A percentile compares a stretch with the other conserved stretches of the same genome.
Conservation (phyloP, 2,888 invertebrate species). For the Pyrocoelia pectoralis region DNA sequence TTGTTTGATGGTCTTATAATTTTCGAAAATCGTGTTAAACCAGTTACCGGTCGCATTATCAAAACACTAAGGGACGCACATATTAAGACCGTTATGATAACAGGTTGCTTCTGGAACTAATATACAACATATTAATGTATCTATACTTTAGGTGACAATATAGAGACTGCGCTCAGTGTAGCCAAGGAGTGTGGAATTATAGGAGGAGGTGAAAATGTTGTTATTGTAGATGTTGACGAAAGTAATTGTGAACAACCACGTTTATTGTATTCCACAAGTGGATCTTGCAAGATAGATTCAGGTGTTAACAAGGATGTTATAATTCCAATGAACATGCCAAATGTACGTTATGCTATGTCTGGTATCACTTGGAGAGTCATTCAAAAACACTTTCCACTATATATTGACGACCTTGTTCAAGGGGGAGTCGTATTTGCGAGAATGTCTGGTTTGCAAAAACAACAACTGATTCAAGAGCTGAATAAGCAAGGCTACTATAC, state of each 20-base stretch:
- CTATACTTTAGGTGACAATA: conserved; percentile 76
- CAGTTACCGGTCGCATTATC: conserved; percentile 84
- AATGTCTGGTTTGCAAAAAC: conserved; percentile 95
- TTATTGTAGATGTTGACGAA: not conserved
- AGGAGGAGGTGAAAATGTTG: conserved; percentile 3
- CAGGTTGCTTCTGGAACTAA: conserved; percentile 71
- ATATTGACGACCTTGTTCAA: conserved; percentile 72
- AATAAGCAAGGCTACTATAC: conserved; percentile 89
- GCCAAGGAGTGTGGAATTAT: conserved; percentile 91
- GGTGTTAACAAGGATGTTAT: not conserved
- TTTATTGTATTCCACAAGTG: not conserved
- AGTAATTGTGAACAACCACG: not conserved
- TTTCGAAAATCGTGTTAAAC: conserved; percentile 93
- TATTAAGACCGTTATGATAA: conserved; percentile 95
- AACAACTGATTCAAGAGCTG: conserved; percentile 85
- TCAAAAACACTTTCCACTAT: conserved; percentile 72
- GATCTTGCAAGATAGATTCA: not conserved
- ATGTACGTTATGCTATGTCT: conserved; percentile 48
- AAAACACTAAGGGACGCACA: conserved; percentile 79
- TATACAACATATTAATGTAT: no score
- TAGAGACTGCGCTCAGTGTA: conserved; percentile 91
- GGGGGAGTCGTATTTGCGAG: conserved; percentile 91
- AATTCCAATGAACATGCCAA: conserved; percentile 32
- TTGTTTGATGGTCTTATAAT: conserved; percentile 89
- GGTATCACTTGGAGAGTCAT: conserved; percentile 79